These are phyloP conservation scores for Cerastis rubricosa DNA, from an alignment of 2,888 invertebrate species.

Conservation along the genomic window DNA sequence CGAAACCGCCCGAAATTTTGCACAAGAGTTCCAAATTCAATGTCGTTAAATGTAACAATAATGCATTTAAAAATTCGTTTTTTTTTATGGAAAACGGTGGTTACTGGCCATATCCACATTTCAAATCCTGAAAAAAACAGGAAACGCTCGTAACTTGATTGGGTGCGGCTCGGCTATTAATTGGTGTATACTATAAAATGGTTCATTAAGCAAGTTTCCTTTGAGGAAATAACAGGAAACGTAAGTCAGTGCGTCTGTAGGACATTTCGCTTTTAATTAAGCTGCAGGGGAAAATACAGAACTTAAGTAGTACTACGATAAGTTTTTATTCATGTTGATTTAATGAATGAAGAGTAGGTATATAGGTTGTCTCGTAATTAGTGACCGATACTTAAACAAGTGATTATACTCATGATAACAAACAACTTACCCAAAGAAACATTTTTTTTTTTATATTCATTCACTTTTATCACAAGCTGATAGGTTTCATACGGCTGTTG, in stretches of 20 bases:
- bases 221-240: constrained; percentile 41
- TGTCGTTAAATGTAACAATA: neutral
- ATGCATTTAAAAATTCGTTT: constrained; percentile 4
- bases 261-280: constrained; percentile 29
- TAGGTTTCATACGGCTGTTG: too few relatives aligned
- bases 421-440: too few relatives aligned
- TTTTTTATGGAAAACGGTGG: constrained; percentile 36
- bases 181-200: constrained; percentile 41
- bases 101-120: constrained; percentile 6
- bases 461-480: too few relatives aligned
- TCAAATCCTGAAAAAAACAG: constrained; percentile 52
- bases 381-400: too few relatives aligned
- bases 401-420: too few relatives aligned
- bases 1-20: neutral
- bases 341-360: neutral
- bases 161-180: constrained; percentile 36
- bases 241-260: constrained; percentile 17
- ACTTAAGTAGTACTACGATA: constrained; percentile 3
- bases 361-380: neutral
- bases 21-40: neutral
- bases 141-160: constrained; percentile 44
- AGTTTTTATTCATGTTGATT: neutral
- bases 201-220: constrained; percentile 29
- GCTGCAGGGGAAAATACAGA: constrained; percentile 3
- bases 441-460: too few relatives aligned